These are phyloP conservation scores for Phaetusa simplex DNA, from an alignment of 2,113 vertebrate genomes.

Conservation along the genomic window DNA sequence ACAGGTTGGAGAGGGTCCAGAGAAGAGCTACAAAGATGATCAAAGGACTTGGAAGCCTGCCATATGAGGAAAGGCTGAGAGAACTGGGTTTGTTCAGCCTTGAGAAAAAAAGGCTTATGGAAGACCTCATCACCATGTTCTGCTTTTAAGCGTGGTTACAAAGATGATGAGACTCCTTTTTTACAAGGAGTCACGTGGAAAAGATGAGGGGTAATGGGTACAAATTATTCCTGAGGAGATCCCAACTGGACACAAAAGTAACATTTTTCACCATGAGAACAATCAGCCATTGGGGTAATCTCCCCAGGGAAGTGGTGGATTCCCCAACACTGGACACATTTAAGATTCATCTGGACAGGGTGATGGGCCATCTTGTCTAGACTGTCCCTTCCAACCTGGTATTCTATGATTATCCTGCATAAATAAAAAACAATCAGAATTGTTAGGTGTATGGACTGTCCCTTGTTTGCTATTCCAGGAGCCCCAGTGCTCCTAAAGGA, in stretches of 20 bases:
- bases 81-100: background rate
- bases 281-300: background rate
- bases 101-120: background rate
- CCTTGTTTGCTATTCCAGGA: background rate
- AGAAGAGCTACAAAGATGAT: background rate
- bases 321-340: background rate
- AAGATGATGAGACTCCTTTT: background rate
- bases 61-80: background rate
- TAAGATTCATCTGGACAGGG: background rate
- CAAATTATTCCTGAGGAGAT: background rate
- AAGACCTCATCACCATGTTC: background rate
- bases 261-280: background rate
- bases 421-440: background rate
- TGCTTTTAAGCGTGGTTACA: background rate
- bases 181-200: background rate
- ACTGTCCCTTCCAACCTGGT: background rate
- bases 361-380: background rate
- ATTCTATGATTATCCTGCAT: background rate
- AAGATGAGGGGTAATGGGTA: background rate
- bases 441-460: background rate
- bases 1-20: background rate
- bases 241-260: background rate
- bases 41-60: background rate
- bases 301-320: background rate
- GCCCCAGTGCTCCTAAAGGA: background rate